phyloP scores from a whole-genome alignment of 2,113 vertebrate genomes.

The Tursiops truncatus region DNA sequence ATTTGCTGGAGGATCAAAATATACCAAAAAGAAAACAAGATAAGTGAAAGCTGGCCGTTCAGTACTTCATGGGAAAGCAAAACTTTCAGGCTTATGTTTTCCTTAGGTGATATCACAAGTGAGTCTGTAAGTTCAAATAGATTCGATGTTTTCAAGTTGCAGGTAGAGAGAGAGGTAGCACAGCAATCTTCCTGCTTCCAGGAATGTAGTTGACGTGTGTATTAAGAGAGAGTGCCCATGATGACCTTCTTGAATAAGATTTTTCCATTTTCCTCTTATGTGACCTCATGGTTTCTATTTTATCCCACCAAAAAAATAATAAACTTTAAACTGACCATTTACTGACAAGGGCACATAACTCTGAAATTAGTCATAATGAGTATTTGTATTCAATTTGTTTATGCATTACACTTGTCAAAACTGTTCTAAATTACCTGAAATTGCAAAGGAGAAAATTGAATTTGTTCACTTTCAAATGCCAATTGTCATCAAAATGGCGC shows the following conservation, averaged over 20 bases:
- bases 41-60: conserved; percentile 8
- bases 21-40: conserved; percentile 10
- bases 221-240: conserved; percentile 15
- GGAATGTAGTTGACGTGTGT: neutral
- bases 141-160: conserved; percentile 36
- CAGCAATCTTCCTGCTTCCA: neutral
- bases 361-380: conserved; percentile 50
- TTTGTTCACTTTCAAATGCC: conserved; percentile 39
- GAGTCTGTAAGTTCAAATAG: conserved; percentile 2
- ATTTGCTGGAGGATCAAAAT: conserved; percentile 39
- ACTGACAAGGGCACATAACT: neutral
- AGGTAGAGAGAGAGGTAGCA: neutral
- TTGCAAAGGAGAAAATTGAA: conserved; percentile 63
- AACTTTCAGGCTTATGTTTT: conserved; percentile 33
- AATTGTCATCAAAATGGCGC: conserved; percentile 64
- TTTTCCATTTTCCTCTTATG: conserved; percentile 38
- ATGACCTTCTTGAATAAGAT: conserved; percentile 26
- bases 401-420: conserved; percentile 42
- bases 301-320: conserved; percentile 15
- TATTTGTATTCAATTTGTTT: conserved; percentile 64
- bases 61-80: conserved; percentile 36
- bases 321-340: conserved; percentile 49
- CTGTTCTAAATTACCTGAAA: conserved; percentile 62
- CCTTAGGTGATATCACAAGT: conserved; percentile 27
- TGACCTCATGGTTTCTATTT: conserved; percentile 39